Evolutionary conservation across 2,113 vertebrate species (phyloP), one percentile per base, ranked within the genome.

Genomic region (Pao palembangensis): DNA sequence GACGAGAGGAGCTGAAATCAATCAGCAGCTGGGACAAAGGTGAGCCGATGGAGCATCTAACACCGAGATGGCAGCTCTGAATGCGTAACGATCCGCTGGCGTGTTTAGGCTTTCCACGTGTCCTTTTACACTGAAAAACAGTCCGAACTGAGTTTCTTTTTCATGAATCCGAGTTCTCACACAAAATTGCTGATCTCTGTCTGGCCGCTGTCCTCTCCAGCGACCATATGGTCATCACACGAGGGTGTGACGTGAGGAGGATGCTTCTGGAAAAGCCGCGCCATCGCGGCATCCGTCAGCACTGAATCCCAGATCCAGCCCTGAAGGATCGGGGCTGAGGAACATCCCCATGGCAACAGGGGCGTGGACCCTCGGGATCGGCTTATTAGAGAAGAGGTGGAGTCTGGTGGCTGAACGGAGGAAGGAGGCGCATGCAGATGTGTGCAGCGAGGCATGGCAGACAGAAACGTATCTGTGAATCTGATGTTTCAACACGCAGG

Each of bases 321-420:
- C 67, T 42, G 61, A 57, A 71, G 61, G 67, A 71, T 76, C 75
- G 64, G 80, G 80, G 21, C 73, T 69, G 50, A 70, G 52, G 73
- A 63, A 63, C 67, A 75, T 90, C 75, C 58, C 85, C 87, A 87
- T 88, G 73, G 84, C 78, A 90, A 90, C 86, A 79, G 50, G 64
- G 87, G 81, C 44, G 69, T 76, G 76, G 68, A 73, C 76, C 73
- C 72, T 16, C 3, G 38, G 69, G 87, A 84, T 68, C 69, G 49
- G 54, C 78, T 81, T 52, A 81, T 85, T 81, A 80, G 77, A 79
- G 64, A 63, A 73, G 74, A 73, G 63, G 69, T 63, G 69, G 62
- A 61, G 69, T 56, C 51, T 67, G 63, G 67, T 53, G 62, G 69
- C 62, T 71, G 64, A 48, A 19, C 5, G 50, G 70, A 73, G 43